Evolutionary conservation across 2,888 invertebrate genomes (phyloP), one percentile per base, ranked within the genome.

Genomic region (Zhuqinia jingwanae): DNA sequence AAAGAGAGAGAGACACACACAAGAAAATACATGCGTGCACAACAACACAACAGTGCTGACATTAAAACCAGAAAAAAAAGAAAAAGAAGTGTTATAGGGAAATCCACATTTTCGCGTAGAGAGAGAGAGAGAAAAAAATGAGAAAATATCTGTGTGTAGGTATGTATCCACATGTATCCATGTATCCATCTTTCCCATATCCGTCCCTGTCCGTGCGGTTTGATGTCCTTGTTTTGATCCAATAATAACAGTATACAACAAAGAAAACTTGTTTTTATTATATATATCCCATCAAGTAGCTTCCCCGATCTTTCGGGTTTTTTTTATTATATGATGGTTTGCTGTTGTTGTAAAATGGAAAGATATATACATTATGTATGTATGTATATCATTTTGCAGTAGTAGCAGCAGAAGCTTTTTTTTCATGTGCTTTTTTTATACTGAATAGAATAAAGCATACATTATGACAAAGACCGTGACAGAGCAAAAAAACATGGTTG

Each of bases 151-250:
- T 36, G 36, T 36, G 36, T 36, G 36, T 36, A 36, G 36, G 36
- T 36, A 36, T 36, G 36, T 36, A n/a, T n/a, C n/a, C n/a, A n/a
- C 36, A 36, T 36, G 36, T 3, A 6, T 36, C 36, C 27, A 63
- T 60, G 45, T 63, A 56, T 77, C 68, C 25, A 47, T 50, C 65
- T 25, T 1, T 15, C n/a, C 53, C 2, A 56, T 20, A 76, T 77
- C 60, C 5, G 17, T 17, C 65, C 30, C 60, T n/a, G 17, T 17
- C 65, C 30, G 56, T 25, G 20, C 17, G 36, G 36, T 36, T 36
- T 70, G 56, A 47, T 78, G 78, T 60, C 50, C 58, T 85, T 78
- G 84, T 85, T 77, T 85, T 85, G 84, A 70, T 78, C 78, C 60
- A 85, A 85, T 85, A 85, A 85, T 85, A 85, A 85, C n/a, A 45